Evolutionary conservation across 2,888 invertebrate genomes (phyloP), one percentile per base, ranked within the genome.

Genomic region (Glyphotaelius pellucidus): DNA sequence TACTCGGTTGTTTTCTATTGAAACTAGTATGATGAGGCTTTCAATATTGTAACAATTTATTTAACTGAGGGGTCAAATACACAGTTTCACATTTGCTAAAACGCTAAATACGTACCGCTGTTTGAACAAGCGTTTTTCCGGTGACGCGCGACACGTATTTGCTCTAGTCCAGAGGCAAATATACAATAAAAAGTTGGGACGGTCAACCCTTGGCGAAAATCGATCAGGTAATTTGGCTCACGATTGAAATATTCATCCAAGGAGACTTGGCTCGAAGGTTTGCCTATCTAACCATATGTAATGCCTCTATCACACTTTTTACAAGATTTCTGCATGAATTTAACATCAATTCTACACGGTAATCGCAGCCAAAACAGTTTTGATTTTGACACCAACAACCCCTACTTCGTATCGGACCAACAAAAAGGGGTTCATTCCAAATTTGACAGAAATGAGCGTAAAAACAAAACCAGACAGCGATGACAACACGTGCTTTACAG

Each of bases 381-480:
- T 67, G 19, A 19, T 52, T 52, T 67, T 89, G 88, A 89, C 88
- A 89, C 67, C 88, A 80, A 31, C 91, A 91, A 81, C 91, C 91
- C 91, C 87, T 91, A 85, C 52, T 52, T 38, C 47, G 31, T 80
- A 81, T 47, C 52, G 80, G 52, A 35, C 31, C 19, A 80, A 35
- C 52, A 35, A 81, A 81, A 81, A 80, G 90, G 90, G 90, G 90
- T 67, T 83, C 85, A 42, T 90, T 87, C 79, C 81, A 47, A 80
- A 84, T 87, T 47, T 91, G 91, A 91, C 91, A 91, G 91, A 32
- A 87, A 91, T 88, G 81, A 85, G 81, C 92, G 79, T 89, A 91
- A 91, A 90, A 84, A 47, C 31, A 38, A 85, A 89, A 67, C 47
- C 47, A 86, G 87, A 86, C 83, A 47, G 90, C 81, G 90, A 52